Evolutionary conservation across 2,888 invertebrate species (phyloP).

Genomic region (Fragum whitleyi): DNA sequence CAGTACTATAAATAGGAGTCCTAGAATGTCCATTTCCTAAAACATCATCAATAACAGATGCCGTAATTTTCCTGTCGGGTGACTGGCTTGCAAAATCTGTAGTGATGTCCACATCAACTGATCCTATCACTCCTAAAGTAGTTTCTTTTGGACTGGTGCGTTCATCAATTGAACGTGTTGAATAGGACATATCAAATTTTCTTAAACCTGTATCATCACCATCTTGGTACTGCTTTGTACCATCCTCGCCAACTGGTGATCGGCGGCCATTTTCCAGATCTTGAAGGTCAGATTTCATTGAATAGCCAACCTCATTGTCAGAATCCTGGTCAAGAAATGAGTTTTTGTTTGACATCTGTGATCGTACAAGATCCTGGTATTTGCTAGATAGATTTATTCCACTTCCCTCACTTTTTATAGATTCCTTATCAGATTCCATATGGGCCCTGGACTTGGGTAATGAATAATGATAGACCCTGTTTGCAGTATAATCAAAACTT

Average conservation of each 20-base stretch:
- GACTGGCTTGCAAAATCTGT: slow-evolving; percentile 16
- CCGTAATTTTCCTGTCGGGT: slow-evolving; percentile 19
- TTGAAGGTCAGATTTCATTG: slow-evolving; percentile 54
- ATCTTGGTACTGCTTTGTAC: slow-evolving; percentile 69
- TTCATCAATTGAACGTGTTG: slow-evolving; percentile 23
- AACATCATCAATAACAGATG: slow-evolving; percentile 61
- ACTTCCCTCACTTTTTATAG: slow-evolving; percentile 20
- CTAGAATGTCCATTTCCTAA: slow-evolving; percentile 61
- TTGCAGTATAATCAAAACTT: slow-evolving; percentile 31
- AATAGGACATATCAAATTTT: slow-evolving; percentile 27
- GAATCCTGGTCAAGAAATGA: slow-evolving; percentile 41
- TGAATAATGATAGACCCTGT: slow-evolving; percentile 17
- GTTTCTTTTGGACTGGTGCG: slow-evolving; percentile 17
- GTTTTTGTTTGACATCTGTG: slow-evolving; percentile 67
- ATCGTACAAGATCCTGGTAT: slow-evolving; percentile 72
- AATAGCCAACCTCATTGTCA: slow-evolving; percentile 29
- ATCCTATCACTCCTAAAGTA: slow-evolving; percentile 38
- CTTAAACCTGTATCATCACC: slow-evolving; percentile 48
- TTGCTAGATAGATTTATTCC: slow-evolving; percentile 67
- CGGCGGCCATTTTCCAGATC: slow-evolving; percentile 63
- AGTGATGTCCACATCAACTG: slow-evolving; percentile 64
- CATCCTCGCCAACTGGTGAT: slow-evolving; percentile 76
- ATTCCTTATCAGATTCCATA: slow-evolving; percentile 42
- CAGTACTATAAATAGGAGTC: slow-evolving; percentile 59
- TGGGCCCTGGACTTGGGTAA: slow-evolving; percentile 47